Base-by-base conservation (phyloP, 1,140 invertebrate genomes). In the Marisa cornuarietis region DNA sequence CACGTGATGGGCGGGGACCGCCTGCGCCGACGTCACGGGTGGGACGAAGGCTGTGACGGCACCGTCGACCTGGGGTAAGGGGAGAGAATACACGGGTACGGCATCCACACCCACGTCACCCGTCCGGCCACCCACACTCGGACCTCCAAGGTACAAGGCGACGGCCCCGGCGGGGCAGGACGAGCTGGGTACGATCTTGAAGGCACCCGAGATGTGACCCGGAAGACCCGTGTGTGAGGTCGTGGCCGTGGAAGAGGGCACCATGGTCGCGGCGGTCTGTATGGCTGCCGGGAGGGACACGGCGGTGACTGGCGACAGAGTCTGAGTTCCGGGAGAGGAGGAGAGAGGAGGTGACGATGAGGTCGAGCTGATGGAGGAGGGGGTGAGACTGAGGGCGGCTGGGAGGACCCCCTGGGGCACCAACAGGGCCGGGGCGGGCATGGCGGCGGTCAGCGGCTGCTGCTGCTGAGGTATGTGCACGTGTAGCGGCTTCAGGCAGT, bases 51-150 rank as follows among this genome's bases (percentile, higher is more conserved):
- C 63, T 7, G 80, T 68, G 26, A 78, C 61, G 58, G 26, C 51
- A 71, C 49, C 61, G 77, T 78, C 61, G 52, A 52, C 71, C 22
- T 71, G 66, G 13, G 79, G 79, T 13, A 71, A 62, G n/a, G 65
- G 79, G 20, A 71, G 13, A 54, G 79, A 81, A 63, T 81, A 81
- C 31, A 81, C 63, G n/a, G 80, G 80, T 13, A 80, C 79, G 18
- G 78, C 78, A n/a, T 69, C 76, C 42, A 77, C 63, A n/a, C 74
- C 63, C 10, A 76, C 61, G 66, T 61, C 72, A 62, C 26, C 18
- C 22, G 24, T n/a, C 49, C 68, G 73, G 58, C 20, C 31, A 42
- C 31, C 11, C 49, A 31, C 22, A 58, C 42, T 72, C 52, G 62
- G 49, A 24, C n/a, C 26, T 14, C 75, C 75, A 14, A 81, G 68